Conservation (phyloP, 2,888 invertebrate genomes). For the Agrypnus murinus region DNA sequence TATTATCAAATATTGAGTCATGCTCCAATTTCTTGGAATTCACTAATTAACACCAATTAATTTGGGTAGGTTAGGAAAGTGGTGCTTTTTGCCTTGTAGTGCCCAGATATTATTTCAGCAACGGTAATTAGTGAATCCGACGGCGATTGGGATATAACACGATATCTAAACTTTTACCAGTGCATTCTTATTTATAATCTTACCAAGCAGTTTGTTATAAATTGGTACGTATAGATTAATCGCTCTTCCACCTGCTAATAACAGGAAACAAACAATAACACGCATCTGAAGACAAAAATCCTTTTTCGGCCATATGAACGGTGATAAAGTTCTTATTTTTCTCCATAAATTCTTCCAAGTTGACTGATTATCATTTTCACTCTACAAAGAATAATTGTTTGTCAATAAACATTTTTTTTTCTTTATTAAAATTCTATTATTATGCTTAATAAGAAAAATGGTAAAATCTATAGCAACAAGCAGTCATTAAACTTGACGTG, state of each 20-base stretch:
- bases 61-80: no score
- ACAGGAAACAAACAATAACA: slow-evolving; percentile 86
- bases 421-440: slow-evolving; percentile 11
- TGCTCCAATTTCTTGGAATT: no score
- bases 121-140: no score
- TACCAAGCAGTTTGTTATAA: slow-evolving; percentile 94
- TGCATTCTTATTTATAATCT: slow-evolving; percentile 60
- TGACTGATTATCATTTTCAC: slow-evolving; percentile 77
- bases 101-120: no score
- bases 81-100: no score
- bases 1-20: no score
- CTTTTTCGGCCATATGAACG: slow-evolving; percentile 96
- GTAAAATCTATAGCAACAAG: slow-evolving; percentile 14
- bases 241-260: slow-evolving; percentile 86
- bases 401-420: slow-evolving; percentile 50
- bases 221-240: slow-evolving; percentile 95
- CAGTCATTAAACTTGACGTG: background rate
- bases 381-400: slow-evolving; percentile 62
- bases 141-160: no score
- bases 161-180: no score
- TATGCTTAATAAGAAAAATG: no score
- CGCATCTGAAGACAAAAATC: slow-evolving; percentile 84
- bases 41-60: no score
- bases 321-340: slow-evolving; percentile 86
- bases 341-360: slow-evolving; percentile 87